These are phyloP conservation scores for Nephila pilipes DNA, from an alignment of 1,140 invertebrate species.

Conservation along the genomic window DNA sequence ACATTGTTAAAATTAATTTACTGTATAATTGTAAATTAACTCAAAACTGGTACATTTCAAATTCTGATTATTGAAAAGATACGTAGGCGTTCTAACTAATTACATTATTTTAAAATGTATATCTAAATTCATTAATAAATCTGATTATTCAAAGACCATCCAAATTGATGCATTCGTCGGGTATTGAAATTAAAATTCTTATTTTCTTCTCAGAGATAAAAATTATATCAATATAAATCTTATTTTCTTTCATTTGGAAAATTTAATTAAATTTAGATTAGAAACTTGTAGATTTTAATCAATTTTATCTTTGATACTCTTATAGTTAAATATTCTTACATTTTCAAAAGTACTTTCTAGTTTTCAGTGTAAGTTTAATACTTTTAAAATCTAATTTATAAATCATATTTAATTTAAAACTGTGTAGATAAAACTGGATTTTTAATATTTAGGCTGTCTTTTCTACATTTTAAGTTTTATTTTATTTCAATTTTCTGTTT, in stretches of 20 bases:
- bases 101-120: not conserved
- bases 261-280: not conserved
- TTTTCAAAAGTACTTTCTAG: not conserved
- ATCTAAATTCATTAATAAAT: not conserved
- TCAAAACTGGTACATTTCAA: too few species aligned
- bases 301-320: constrained; percentile 1
- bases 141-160: not conserved
- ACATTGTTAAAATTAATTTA: too few species aligned
- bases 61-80: too few species aligned
- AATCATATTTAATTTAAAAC: constrained; percentile 28
- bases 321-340: not conserved
- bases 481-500: not conserved
- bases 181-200: not conserved
- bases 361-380: not conserved
- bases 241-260: not conserved
- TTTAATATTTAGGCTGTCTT: not conserved
- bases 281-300: not conserved
- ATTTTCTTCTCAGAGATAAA: not conserved
- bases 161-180: not conserved
- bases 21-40: too few species aligned
- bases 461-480: not conserved
- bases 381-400: constrained; percentile 3
- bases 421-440: not conserved
- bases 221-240: not conserved
- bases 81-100: not conserved